Base-by-base conservation (phyloP, 2,888 invertebrate species). In the Hirtodrosophila confusa region DNA sequence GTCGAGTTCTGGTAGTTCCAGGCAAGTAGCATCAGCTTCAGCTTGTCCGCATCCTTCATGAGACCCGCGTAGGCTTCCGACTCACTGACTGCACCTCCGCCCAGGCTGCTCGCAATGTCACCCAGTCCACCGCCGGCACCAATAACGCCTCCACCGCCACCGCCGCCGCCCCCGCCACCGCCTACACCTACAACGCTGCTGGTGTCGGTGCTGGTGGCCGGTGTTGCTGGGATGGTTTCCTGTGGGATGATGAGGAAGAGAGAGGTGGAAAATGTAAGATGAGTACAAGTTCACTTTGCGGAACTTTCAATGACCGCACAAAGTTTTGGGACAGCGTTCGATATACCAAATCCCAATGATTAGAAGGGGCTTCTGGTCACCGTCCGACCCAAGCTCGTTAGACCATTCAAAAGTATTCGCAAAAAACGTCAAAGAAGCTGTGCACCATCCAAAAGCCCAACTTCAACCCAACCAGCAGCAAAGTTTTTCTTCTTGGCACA, bases 1-100 rank as follows among this genome's bases (percentile, higher is more conserved):
- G 93, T 92, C 91, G 96, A 95, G 93, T 95, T 95, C 93, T 95
- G 95, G 93, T 96, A 96, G 94, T 96, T 96, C 96, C 96, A 96
- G 90, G 96, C 96, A 91, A 96, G 94, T 92, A 96, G 94, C 96
- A 96, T 96, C 93, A 96, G 93, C 93, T 96, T 96, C 93, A 96
- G 94, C 93, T 96, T 96, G 93, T 96, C 96, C 89, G 95, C 95
- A 92, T 96, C 96, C 94, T 96, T 96, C 94, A 95, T 91, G 1
- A 92, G 86, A 9, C 91, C 92, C 23, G 91, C 90, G 63, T 91
- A 91, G 12, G 91, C 89, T 68, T 91, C 91, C 17, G 84, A 63
- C 74, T 90, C 80, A 82, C 80, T 79, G 78, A 73, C 75, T 64
- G 80, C 62, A 49, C 73, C 69, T 6, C 69, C 75, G 33, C 86